These are phyloP conservation scores for Trachelus troglodyta DNA, from an alignment of 2,888 invertebrate genomes.

Conservation along the genomic window DNA sequence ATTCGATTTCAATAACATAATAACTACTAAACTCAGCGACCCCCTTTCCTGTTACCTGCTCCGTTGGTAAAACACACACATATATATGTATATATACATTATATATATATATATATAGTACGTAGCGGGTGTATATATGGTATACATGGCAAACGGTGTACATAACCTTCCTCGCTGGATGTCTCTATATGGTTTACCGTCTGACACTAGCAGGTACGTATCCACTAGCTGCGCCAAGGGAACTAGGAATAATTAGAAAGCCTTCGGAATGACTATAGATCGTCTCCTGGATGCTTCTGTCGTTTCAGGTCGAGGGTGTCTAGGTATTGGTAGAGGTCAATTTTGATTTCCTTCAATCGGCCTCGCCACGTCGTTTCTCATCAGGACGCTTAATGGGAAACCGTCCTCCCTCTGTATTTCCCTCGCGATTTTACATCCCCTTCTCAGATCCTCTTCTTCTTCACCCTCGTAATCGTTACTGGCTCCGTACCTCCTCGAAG, in stretches of 20 bases:
- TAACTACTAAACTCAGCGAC: constrained; percentile 43
- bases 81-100: no score
- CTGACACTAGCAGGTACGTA: background rate
- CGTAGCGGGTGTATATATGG: no score
- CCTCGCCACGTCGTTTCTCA: constrained; percentile 37
- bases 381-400: constrained; percentile 42
- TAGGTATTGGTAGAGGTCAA: constrained; percentile 12
- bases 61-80: no score
- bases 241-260: constrained; percentile 42
- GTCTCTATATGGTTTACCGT: background rate
- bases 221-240: constrained; percentile 18
- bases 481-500: background rate
- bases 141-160: background rate
- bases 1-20: constrained; percentile 57
- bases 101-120: no score
- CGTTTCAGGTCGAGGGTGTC: background rate
- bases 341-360: constrained; percentile 38
- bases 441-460: constrained; percentile 12
- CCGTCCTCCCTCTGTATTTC: constrained; percentile 27
- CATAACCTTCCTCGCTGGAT: background rate
- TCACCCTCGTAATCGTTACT: constrained; percentile 1
- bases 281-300: background rate
- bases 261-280: constrained; percentile 30
- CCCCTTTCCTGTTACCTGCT: constrained; percentile 1
- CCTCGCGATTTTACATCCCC: constrained; percentile 29